phyloP scores from a whole-genome alignment of 2,113 vertebrate species.

The Pionites leucogaster region DNA sequence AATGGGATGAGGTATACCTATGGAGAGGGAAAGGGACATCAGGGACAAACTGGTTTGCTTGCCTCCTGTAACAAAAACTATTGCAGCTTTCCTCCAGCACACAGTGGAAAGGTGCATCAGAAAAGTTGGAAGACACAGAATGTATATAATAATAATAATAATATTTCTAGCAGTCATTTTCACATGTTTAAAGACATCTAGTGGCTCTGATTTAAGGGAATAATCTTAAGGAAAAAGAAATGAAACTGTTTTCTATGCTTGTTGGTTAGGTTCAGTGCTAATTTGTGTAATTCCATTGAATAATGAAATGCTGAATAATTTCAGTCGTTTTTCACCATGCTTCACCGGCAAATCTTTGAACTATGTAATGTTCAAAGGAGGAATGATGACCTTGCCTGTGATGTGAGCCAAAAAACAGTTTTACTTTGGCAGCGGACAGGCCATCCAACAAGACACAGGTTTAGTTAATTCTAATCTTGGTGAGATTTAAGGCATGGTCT shows the following conservation, averaged over 20 bases:
- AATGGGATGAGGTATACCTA: neutral
- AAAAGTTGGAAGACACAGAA: neutral
- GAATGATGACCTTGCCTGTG: neutral
- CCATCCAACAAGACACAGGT: neutral
- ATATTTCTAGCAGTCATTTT: neutral
- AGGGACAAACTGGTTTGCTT: neutral
- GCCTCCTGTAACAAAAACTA: neutral
- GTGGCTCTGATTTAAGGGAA: neutral
- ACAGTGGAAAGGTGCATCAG: accelerated
- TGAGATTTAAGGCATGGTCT: neutral
- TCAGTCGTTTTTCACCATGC: neutral
- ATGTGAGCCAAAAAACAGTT: neutral
- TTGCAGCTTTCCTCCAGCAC: neutral
- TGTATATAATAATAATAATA: neutral
- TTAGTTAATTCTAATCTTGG: neutral
- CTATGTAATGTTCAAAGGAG: neutral
- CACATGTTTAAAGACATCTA: neutral
- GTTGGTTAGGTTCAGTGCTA: neutral
- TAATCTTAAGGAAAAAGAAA: neutral
- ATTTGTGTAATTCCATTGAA: neutral
- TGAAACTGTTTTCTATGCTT: neutral
- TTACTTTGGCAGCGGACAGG: neutral
- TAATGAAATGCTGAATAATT: neutral
- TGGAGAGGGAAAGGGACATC: too few relatives aligned
- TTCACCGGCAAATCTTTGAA: neutral